Evolutionary conservation across 2,797 vertebrate species (phyloP), one percentile per base, ranked within the genome.

Genomic region (Todus mexicanus): DNA sequence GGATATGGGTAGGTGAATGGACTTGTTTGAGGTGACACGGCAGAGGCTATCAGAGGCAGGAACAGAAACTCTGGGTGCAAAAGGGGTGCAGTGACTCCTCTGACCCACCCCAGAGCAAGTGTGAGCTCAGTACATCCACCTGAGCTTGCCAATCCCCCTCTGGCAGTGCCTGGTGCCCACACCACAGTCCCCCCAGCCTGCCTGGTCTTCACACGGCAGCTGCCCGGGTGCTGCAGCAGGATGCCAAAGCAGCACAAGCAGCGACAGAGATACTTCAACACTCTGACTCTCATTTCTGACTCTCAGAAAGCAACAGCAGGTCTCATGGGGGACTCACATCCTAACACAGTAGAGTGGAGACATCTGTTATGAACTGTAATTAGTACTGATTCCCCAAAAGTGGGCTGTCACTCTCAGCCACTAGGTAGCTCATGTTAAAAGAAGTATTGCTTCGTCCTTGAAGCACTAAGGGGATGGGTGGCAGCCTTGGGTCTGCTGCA

Each of bases 161-260:
- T 3, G 2, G 38, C 51, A 45, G 33, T 9, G 15, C 43, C 54
- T 51, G 37, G 10, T 5, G 38, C 27, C 27, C 3, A 3, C 18
- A 4, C 26, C 4, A 0, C 0, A 3, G 19, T 25, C 3, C n/a
- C n/a, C 8, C 9, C 51, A 78, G 23, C 38, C 56, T 35, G 22
- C n/a, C 43, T n/a, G n/a, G n/a, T n/a, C n/a, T n/a, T n/a, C n/a
- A n/a, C n/a, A n/a, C 18, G 2, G n/a, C 0, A 2, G 47, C 35
- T 31, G 16, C 56, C 17, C 2, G 1, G 22, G 19, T 5, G 18
- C 17, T 29, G 33, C 73, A 27, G n/a, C 1, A 5, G 66, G 40
- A 38, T 26, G 23, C 43, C 2, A 1, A 47, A 71, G 59, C 48
- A 22, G 23, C 0, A 4, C 4, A 4, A 69, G 60, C 48, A 45